Base-by-base conservation (phyloP, 1,140 invertebrate genomes). In the Drosophila tropicalis region DNA sequence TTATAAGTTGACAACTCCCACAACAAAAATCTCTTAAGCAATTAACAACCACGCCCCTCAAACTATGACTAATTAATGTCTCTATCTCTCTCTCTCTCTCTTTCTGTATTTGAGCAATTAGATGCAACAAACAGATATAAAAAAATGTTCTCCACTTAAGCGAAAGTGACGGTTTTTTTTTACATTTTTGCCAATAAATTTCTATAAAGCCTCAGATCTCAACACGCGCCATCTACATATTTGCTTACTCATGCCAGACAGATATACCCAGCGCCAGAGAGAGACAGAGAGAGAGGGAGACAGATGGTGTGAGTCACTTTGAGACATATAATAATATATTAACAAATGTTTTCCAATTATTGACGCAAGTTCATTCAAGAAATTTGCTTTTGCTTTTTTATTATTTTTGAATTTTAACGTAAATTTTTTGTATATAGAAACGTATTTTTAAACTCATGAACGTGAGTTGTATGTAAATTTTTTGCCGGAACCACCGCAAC, bases 331-430 rank as follows among this genome's bases (percentile, higher is more conserved):
- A 47, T 44, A 15, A 7, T 32, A 32, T 57, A 36, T 36, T 36
- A 17, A 57, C 32, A 19, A 19, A 36, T 51, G 44, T 6, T 22
- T 51, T 10, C 9, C 9, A 51, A 51, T 51, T 12, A 58, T 39
- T 74, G 72, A 78, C 72, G 75, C 72, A 78, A 78, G 74, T 78
- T 78, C 75, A 78, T 78, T 78, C 75, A 74, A 40, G 12, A 54
- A 61, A 41, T 22, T 47, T 47, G 15, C 15, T 47, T 47, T 44
- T 44, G 2, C 3, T 29, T 0, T 4, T 29, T 29, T 29, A 5
- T 6, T 29, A 29, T 29, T 29, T 29, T 29, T 29, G 29, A 29
- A 29, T 0, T 29, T 29, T 29, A 29, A 29, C 29, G 29, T 29
- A 29, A 47, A 47, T 9, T 47, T 9, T 47, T 15, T 17, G 44